These are phyloP conservation scores for Meloidogyne chitwoodi DNA, from an alignment of 1,140 invertebrate species.

Conservation along the genomic window DNA sequence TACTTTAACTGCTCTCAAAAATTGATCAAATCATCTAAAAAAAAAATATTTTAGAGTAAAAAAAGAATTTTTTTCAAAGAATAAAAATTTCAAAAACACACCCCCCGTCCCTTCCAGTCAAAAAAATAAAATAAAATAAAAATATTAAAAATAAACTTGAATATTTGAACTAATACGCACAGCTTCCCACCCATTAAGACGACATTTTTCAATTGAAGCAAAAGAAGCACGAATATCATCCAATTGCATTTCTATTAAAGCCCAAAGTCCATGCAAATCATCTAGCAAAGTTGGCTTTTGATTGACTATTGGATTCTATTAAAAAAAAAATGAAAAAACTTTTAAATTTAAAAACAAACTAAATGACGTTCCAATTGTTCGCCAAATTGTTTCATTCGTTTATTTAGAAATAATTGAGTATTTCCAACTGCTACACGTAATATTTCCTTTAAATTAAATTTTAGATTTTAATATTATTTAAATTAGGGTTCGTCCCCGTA, in stretches of 20 bases:
- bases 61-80: too few relatives aligned
- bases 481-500: too few relatives aligned
- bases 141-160: not conserved
- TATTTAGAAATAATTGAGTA: slow-evolving; percentile 30
- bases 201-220: slow-evolving; percentile 24
- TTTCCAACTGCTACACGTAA: slow-evolving; percentile 25
- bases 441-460: slow-evolving; percentile 4
- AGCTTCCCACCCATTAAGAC: slow-evolving; percentile 11
- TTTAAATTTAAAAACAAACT: slow-evolving; percentile 4
- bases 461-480: not conserved
- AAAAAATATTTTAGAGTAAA: too few relatives aligned
- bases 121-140: too few relatives aligned
- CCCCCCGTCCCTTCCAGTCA: too few relatives aligned
- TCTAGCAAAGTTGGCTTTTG: slow-evolving; percentile 25
- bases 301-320: slow-evolving; percentile 16
- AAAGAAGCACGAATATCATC: slow-evolving; percentile 28
- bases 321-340: not conserved
- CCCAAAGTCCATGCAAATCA: slow-evolving; percentile 30
- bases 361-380: slow-evolving; percentile 23
- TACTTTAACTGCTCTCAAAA: too few relatives aligned
- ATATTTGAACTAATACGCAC: not conserved
- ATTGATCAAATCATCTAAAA: too few relatives aligned
- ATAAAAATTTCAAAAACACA: too few relatives aligned
- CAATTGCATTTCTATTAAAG: slow-evolving; percentile 26
- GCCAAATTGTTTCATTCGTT: slow-evolving; percentile 20